Conservation (phyloP, 2,113 vertebrate genomes). For the Hiodon alosoides region DNA sequence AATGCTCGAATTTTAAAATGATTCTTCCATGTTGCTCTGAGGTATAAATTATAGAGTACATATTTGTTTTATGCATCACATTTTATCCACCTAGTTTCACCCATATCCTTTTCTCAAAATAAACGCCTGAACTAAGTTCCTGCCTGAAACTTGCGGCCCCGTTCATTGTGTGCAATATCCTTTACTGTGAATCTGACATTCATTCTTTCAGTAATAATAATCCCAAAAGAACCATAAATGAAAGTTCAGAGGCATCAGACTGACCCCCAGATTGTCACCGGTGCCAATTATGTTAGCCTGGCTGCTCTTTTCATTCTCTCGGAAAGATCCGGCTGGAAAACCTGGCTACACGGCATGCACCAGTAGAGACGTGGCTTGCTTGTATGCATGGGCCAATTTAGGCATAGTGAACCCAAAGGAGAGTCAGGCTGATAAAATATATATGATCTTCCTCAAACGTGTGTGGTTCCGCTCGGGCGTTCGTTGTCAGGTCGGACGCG, state of each 20-base stretch:
- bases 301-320: conserved; percentile 58
- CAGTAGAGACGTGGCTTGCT: conserved; percentile 59
- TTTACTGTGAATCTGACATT: conserved; percentile 13
- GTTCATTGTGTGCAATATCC: conserved; percentile 39
- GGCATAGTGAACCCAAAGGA: conserved; percentile 60
- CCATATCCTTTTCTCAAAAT: conserved; percentile 52
- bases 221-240: conserved; percentile 55
- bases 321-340: conserved; percentile 64
- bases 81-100: conserved; percentile 67
- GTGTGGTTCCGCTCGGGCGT: conserved; percentile 62
- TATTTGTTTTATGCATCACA: conserved; percentile 48
- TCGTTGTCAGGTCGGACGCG: conserved; percentile 53
- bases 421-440: conserved; percentile 69
- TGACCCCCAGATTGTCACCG: conserved; percentile 58
- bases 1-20: background rate
- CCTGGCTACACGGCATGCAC: conserved; percentile 62
- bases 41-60: conserved; percentile 56
- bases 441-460: conserved; percentile 68
- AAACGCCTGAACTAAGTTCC: conserved; percentile 49
- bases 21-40: conserved; percentile 38
- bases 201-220: conserved; percentile 52
- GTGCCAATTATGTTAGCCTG: conserved; percentile 68
- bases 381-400: conserved; percentile 57
- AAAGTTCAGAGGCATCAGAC: conserved; percentile 63
- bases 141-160: conserved; percentile 35